phyloP scores from a whole-genome alignment of 2,797 vertebrate species.

The Acipenser ruthenus region DNA sequence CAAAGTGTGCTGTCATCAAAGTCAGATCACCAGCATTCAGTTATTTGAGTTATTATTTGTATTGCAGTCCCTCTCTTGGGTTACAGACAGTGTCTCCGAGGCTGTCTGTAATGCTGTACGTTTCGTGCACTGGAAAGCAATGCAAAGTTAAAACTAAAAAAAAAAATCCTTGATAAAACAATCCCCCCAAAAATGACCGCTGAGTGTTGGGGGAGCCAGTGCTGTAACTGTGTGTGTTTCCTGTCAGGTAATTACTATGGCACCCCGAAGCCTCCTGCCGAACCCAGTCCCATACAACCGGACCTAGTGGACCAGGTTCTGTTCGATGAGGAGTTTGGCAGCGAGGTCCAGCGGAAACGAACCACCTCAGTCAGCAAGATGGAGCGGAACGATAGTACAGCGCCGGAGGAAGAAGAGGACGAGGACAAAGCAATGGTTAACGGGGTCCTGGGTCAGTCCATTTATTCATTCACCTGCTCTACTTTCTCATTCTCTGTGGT shows the following conservation, averaged over 20 bases:
- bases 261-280: conserved; percentile 90
- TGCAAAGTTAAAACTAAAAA: background rate
- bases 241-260: conserved; percentile 89
- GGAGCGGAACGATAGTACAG: conserved; percentile 86
- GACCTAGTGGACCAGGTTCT: conserved; percentile 94
- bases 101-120: background rate
- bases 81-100: too few species aligned
- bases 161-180: background rate
- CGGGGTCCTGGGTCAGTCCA: conserved; percentile 70
- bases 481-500: too few species aligned
- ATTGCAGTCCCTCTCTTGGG: too few species aligned
- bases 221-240: background rate
- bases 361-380: conserved; percentile 97
- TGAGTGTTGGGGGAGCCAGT: background rate
- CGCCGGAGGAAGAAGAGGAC: conserved; percentile 92
- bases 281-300: conserved; percentile 90
- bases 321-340: conserved; percentile 91
- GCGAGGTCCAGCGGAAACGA: conserved; percentile 86
- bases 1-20: too few species aligned
- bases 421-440: conserved; percentile 73
- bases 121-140: background rate
- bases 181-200: too few species aligned
- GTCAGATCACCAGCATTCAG: too few species aligned
- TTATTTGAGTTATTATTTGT: too few species aligned
- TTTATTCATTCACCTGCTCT: too few species aligned